Evolutionary conservation across 2,797 vertebrate species (phyloP), one percentile per base, ranked within the genome.

Genomic region (Halcyon chelicuti): DNA sequence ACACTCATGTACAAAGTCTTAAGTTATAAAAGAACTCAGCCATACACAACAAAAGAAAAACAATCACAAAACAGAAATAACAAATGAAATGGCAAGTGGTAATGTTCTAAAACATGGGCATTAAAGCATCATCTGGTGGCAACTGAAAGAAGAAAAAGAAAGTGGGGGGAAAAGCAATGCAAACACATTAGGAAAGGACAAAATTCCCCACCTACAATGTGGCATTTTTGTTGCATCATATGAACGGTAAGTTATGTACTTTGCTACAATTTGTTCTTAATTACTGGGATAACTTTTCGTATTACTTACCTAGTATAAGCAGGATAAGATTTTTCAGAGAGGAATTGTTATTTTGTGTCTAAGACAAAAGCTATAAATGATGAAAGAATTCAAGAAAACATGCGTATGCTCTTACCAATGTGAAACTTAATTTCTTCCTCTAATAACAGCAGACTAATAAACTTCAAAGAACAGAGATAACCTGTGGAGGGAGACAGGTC

Each of bases 351-450:
- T 44, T 78, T 78, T 12, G 17, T 23, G 72, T 42, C 39, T 28
- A 70, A 62, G 21, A 33, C 2, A 65, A 88, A 70, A 7, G 1
- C 18, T 83, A 40, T 15, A 78, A 73, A 62, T 22, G 0, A 72
- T 29, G 3, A 62, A 82, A 77, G 11, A 31, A 4, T 75, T 77
- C 20, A 46, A 67, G 28, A 26, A 68, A 82, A 88, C 13, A 67
- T 5, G 16, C 5, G 5, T 1, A 9, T 37, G 33, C 7, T 20
- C 29, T 31, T 46, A 65, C 8, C 71, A 79, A 73, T 1, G 0
- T 31, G 74, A 72, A 44, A 10, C 23, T 55, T 62, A 2, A 18
- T 52, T 91, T 70, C n/a, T 78, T 84, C 28, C 20, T 84, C 22
- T 52, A 33, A 18, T 5, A 39, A 17, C 15, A 40, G 12, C 19